A percentile compares a stretch with the other conserved stretches of the same genome.
These are phyloP conservation scores for Erythrocercus mccallii DNA, from an alignment of 2,113 vertebrate species.

Conservation along the genomic window DNA sequence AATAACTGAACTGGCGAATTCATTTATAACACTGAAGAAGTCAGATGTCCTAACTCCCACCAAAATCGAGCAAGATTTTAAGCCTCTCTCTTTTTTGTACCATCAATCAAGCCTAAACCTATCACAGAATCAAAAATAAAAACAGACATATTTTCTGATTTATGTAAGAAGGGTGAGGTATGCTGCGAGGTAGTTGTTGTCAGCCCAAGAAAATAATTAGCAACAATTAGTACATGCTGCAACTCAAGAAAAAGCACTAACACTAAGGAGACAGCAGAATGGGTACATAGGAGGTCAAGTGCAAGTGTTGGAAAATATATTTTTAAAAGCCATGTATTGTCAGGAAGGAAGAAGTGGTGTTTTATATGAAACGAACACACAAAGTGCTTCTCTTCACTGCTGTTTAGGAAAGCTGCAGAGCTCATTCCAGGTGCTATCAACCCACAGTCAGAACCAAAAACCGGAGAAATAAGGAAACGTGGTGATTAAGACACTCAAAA, in stretches of 20 bases:
- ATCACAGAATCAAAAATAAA: neutral
- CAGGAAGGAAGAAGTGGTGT: neutral
- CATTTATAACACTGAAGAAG: too few species aligned
- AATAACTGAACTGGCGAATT: too few species aligned
- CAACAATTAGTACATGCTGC: neutral
- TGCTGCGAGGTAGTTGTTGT: rapidly evolving
- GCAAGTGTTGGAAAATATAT: neutral
- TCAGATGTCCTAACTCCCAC: neutral
- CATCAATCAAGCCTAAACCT: neutral
- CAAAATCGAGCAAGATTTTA: rapidly evolving
- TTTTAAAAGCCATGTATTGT: neutral
- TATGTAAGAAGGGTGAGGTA: neutral
- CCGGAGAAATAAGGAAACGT: neutral
- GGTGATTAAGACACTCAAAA: neutral
- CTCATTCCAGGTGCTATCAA: neutral
- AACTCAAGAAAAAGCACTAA: neutral
- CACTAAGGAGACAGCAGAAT: neutral
- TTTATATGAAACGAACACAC: rapidly evolving
- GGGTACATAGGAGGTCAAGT: neutral
- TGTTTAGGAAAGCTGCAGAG: neutral
- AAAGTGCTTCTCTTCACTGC: neutral
- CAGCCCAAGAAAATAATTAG: neutral
- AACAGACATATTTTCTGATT: neutral
- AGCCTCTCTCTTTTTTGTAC: neutral
- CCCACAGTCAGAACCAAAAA: neutral